These are phyloP conservation scores for Netelia melanura DNA, from an alignment of 2,888 invertebrate species.

Conservation along the genomic window DNA sequence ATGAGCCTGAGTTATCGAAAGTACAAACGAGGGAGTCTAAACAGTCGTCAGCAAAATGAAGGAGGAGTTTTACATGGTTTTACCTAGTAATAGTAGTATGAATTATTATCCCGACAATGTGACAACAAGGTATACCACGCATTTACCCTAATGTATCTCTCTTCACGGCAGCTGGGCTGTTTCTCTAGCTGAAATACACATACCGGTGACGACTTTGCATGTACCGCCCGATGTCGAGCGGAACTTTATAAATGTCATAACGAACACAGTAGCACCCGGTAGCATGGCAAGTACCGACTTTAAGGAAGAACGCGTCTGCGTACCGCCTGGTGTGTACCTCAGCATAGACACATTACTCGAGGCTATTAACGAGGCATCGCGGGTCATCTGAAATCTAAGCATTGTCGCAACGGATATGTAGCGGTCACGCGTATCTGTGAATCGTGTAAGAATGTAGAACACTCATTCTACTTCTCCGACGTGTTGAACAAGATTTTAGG, in stretches of 20 bases:
- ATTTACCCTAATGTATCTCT: too few species aligned
- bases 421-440: slow-evolving; percentile 3
- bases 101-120: slow-evolving; percentile 20
- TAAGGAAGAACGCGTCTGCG: neutral
- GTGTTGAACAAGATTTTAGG: slow-evolving; percentile 31
- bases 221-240: slow-evolving; percentile 7
- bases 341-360: slow-evolving; percentile 23
- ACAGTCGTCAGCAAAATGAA: too few species aligned
- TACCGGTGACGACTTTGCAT: slow-evolving; percentile 43
- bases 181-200: slow-evolving; percentile 40
- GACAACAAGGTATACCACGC: neutral
- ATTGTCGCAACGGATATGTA: slow-evolving; percentile 2
- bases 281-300: neutral
- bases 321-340: neutral
- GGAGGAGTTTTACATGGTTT: neutral
- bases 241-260: slow-evolving; percentile 16
- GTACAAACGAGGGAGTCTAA: too few species aligned
- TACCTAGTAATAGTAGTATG: slow-evolving; percentile 21
- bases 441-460: neutral
- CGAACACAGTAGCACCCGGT: neutral
- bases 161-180: neutral
- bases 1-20: too few species aligned
- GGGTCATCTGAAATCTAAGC: slow-evolving; percentile 10
- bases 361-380: slow-evolving; percentile 22
- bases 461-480: slow-evolving; percentile 21